Conservation (phyloP, 1,140 invertebrate genomes). For the Drosophila sechellia region DNA sequence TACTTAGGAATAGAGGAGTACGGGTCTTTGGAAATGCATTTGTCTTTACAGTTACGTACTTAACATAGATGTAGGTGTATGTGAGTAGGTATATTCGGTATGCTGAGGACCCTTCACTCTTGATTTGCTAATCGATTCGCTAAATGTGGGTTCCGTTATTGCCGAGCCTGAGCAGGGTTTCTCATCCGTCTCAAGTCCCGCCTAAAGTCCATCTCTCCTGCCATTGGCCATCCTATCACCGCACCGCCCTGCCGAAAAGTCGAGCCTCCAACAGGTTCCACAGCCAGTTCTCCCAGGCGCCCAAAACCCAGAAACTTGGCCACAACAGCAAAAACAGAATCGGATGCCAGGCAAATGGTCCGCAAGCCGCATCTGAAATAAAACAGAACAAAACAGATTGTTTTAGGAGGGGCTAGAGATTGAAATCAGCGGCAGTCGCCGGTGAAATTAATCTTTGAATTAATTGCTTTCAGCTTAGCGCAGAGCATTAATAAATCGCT, state of each 20-base stretch:
- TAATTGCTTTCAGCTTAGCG: conserved; percentile 81
- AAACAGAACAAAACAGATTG: conserved; percentile 14
- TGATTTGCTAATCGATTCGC: conserved; percentile 57
- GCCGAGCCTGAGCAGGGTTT: conserved; percentile 17
- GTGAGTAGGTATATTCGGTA: conserved; percentile 45
- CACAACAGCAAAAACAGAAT: conserved; percentile 14
- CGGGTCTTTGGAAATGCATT: conserved; percentile 27
- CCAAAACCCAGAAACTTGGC: conserved; percentile 11
- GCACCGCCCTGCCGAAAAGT: conserved; percentile 8
- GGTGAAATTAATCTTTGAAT: conserved; percentile 83
- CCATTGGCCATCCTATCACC: conserved; percentile 38
- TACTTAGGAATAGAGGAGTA: conserved; percentile 59
- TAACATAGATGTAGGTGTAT: conserved; percentile 50
- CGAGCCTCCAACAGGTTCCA: conserved; percentile 25
- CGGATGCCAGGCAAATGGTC: conserved; percentile 24
- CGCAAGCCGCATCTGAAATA: conserved; percentile 51
- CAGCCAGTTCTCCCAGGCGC: conserved; percentile 1
- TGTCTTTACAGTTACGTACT: conserved; percentile 62
- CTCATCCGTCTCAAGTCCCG: conserved; percentile 4
- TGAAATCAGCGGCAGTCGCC: conserved; percentile 65
- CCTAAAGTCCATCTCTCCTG: conserved; percentile 47
- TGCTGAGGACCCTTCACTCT: conserved; percentile 40
- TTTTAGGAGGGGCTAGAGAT: conserved; percentile 46
- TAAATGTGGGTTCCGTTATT: conserved; percentile 57
- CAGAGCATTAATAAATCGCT: conserved; percentile 81